These are phyloP conservation scores for Vannuccia rotundouncinata DNA, from an alignment of 2,888 invertebrate genomes.

Conservation along the genomic window DNA sequence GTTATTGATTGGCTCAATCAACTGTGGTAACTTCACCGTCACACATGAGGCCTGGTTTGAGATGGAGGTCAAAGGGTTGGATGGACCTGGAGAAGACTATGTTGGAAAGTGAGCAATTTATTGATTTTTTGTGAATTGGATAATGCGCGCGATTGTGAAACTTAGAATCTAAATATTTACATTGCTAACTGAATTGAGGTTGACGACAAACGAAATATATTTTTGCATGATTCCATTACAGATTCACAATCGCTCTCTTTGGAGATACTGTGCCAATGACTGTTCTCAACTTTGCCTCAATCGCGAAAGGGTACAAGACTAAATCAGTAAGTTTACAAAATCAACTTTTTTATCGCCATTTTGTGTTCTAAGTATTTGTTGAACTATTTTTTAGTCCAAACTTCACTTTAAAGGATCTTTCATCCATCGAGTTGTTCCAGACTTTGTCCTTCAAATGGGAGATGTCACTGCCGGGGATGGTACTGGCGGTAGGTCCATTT, in stretches of 20 bases:
- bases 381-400: slow-evolving; percentile 43
- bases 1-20: neutral
- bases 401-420: slow-evolving; percentile 49
- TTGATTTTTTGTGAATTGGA: neutral
- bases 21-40: slow-evolving; percentile 45
- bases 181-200: too few relatives aligned
- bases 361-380: too few relatives aligned
- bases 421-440: slow-evolving; percentile 54
- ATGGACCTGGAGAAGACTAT: slow-evolving; percentile 45
- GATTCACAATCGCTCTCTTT: slow-evolving; percentile 51
- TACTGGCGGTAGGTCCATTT: slow-evolving; percentile 50
- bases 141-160: too few relatives aligned
- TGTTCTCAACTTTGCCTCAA: slow-evolving; percentile 50
- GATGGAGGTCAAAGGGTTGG: slow-evolving; percentile 49
- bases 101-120: slow-evolving; percentile 36
- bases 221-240: slow-evolving; percentile 40
- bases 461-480: slow-evolving; percentile 55
- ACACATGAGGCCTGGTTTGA: slow-evolving; percentile 53
- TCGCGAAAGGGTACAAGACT: slow-evolving; percentile 51
- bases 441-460: slow-evolving; percentile 56
- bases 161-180: too few relatives aligned
- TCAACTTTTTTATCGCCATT: neutral
- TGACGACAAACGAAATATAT: too few relatives aligned
- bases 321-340: slow-evolving; percentile 45
- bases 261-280: slow-evolving; percentile 55